Evolutionary conservation across 2,113 vertebrate species (phyloP).

Genomic region (Thunnus maccoyii): DNA sequence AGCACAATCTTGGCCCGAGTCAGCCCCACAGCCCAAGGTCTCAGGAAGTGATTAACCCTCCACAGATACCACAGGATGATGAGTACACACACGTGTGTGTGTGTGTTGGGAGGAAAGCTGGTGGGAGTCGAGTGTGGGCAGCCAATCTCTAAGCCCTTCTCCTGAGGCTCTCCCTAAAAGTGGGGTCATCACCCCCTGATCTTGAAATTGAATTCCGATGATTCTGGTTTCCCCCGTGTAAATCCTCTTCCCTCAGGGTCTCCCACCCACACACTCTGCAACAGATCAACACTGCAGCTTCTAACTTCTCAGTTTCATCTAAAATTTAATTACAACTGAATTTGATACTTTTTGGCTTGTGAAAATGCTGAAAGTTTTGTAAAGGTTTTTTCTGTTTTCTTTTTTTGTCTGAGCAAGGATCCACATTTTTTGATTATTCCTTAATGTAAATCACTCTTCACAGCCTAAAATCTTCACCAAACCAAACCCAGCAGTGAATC

Average conservation of each 20-base stretch:
- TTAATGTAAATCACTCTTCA: slow-evolving; percentile 22
- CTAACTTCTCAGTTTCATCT: slow-evolving; percentile 27
- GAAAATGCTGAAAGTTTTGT: slow-evolving; percentile 31
- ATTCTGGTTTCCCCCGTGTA: slow-evolving; percentile 68
- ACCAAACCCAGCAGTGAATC: slow-evolving; percentile 22
- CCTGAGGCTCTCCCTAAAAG: slow-evolving; percentile 74
- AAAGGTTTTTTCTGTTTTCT: slow-evolving; percentile 9
- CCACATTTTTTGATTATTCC: slow-evolving; percentile 30
- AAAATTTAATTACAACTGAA: slow-evolving; percentile 28
- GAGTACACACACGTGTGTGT: slow-evolving; percentile 31
- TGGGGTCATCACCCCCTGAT: slow-evolving; percentile 79
- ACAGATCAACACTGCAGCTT: slow-evolving; percentile 34
- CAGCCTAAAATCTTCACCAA: slow-evolving; percentile 21
- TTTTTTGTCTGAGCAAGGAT: not conserved
- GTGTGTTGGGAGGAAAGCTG: slow-evolving; percentile 41
- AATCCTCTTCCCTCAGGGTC: slow-evolving; percentile 58
- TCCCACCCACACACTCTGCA: slow-evolving; percentile 63
- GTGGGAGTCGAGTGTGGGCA: slow-evolving; percentile 66
- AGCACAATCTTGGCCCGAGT: slow-evolving; percentile 23
- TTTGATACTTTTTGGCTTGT: slow-evolving; percentile 1
- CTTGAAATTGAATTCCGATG: slow-evolving; percentile 83
- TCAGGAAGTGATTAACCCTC: slow-evolving; percentile 80
- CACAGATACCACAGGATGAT: slow-evolving; percentile 56
- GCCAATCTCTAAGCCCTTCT: slow-evolving; percentile 69
- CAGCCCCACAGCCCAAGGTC: slow-evolving; percentile 55